phyloP scores from a whole-genome alignment of 2,888 invertebrate species.

The Chymomyza amoena region DNA sequence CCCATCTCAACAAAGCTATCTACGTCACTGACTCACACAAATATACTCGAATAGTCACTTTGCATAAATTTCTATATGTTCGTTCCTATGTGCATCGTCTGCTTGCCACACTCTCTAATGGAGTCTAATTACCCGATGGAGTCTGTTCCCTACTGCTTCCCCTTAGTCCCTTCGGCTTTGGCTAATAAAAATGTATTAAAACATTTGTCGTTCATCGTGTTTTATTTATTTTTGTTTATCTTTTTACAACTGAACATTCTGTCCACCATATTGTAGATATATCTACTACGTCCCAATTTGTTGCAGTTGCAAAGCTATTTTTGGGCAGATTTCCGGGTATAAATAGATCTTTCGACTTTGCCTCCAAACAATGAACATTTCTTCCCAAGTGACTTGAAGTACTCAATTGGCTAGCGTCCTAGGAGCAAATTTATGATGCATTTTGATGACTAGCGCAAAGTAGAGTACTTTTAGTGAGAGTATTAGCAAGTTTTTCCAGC shows the following conservation, averaged over 20 bases:
- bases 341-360: neutral
- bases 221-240: neutral
- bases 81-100: constrained; percentile 24
- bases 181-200: constrained; percentile 65
- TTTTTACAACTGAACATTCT: neutral
- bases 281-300: neutral
- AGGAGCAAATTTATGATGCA: neutral
- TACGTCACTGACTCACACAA: neutral
- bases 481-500: constrained; percentile 24
- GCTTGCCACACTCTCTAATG: constrained; percentile 51
- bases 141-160: constrained; percentile 21
- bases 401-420: neutral
- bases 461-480: constrained; percentile 29
- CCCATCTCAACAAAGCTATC: too few relatives aligned
- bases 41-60: constrained; percentile 44
- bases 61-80: constrained; percentile 45
- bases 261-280: neutral
- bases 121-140: constrained; percentile 60
- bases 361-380: too few relatives aligned
- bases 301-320: neutral
- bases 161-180: constrained; percentile 21
- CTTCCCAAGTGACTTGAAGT: neutral
- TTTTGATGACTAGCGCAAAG: constrained; percentile 26
- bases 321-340: neutral
- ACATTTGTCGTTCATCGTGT: constrained; percentile 40